Conservation (phyloP, 1,140 invertebrate species). For the Ephestia elutella region DNA sequence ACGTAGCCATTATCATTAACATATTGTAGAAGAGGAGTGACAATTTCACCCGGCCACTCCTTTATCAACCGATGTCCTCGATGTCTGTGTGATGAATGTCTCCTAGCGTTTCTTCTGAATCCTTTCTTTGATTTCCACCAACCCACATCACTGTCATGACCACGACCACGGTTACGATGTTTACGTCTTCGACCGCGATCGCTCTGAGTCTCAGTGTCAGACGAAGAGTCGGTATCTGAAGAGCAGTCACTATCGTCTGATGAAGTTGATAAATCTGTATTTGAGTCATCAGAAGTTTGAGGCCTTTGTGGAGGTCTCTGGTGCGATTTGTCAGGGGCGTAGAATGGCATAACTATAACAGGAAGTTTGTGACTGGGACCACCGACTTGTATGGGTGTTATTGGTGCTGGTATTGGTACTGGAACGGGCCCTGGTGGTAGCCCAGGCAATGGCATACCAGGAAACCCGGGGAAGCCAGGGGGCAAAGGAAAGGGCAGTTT, state of each 20-base stretch:
- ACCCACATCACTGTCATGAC: constrained; percentile 22
- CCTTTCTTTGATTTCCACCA: constrained; percentile 29
- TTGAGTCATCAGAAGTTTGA: constrained; percentile 17
- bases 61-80: constrained; percentile 19
- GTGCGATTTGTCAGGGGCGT: constrained; percentile 45
- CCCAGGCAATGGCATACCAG: constrained; percentile 16
- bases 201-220: not conserved
- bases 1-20: constrained; percentile 64
- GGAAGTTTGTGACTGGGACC: constrained; percentile 51
- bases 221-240: constrained; percentile 21
- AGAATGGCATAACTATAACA: constrained; percentile 67
- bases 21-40: constrained; percentile 56
- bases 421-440: constrained; percentile 19
- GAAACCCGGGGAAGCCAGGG: constrained; percentile 16
- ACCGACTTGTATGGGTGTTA: constrained; percentile 23
- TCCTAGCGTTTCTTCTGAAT: constrained; percentile 19
- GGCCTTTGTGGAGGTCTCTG: constrained; percentile 20
- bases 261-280: constrained; percentile 24
- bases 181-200: not conserved
- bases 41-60: constrained; percentile 27
- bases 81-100: constrained; percentile 18
- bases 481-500: constrained; percentile 23
- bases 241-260: constrained; percentile 9
- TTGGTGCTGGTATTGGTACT: constrained; percentile 25
- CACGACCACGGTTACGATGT: not conserved